These are phyloP conservation scores for Gopherus flavomarginatus DNA, from an alignment of 2,113 vertebrate species.

Conservation along the genomic window DNA sequence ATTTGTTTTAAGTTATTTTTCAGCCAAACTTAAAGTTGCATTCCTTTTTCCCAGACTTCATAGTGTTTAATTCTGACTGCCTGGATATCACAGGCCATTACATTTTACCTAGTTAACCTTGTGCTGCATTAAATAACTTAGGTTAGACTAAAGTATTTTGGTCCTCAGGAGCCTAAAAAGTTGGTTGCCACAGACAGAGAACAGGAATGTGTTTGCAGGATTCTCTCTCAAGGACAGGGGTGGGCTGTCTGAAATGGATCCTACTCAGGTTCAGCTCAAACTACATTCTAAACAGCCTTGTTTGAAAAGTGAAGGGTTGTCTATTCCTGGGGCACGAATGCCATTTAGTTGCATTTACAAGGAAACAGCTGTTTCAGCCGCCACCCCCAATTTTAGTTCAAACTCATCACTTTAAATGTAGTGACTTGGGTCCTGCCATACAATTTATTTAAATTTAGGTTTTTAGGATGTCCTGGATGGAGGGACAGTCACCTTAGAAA, in stretches of 20 bases:
- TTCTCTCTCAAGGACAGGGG: constrained; percentile 1
- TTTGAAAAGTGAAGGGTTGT: background rate
- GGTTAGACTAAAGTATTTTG: background rate
- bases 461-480: background rate
- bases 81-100: background rate
- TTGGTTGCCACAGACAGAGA: background rate
- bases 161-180: background rate
- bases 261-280: background rate
- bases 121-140: background rate
- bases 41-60: background rate
- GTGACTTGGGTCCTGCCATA: no score
- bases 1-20: constrained; percentile 52
- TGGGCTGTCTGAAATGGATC: background rate
- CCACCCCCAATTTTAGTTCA: background rate
- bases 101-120: background rate
- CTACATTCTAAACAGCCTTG: background rate
- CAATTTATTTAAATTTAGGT: background rate
- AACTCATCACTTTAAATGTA: background rate
- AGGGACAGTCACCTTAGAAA: background rate
- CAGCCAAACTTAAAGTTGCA: constrained; percentile 4
- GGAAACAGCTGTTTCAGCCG: background rate
- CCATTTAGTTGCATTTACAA: background rate
- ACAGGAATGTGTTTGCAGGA: background rate
- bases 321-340: background rate
- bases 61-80: background rate